These are phyloP conservation scores for Cettia cetti DNA, from an alignment of 2,113 vertebrate species.

Conservation along the genomic window DNA sequence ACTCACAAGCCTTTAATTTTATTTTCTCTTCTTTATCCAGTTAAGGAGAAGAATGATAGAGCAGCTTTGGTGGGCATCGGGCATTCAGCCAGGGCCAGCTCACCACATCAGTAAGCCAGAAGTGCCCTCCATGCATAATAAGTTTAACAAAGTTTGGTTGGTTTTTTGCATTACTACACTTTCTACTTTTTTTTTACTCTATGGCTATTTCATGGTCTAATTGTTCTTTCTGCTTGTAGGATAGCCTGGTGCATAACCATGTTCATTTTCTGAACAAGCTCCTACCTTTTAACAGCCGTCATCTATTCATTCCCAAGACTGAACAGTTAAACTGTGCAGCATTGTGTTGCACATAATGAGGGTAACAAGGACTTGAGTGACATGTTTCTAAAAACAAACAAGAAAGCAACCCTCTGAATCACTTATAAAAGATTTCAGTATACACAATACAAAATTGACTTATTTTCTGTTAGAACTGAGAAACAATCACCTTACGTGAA, in stretches of 20 bases:
- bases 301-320: neutral
- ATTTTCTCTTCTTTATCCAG: neutral
- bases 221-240: neutral
- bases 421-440: neutral
- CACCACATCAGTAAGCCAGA: neutral
- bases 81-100: neutral
- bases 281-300: neutral
- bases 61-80: neutral
- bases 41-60: neutral
- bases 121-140: neutral
- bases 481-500: neutral
- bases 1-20: neutral
- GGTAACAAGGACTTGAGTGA: neutral
- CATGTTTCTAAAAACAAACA: neutral
- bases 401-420: neutral
- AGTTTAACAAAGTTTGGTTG: neutral
- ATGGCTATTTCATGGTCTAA: neutral
- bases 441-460: neutral
- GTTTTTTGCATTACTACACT: neutral
- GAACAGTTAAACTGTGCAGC: neutral
- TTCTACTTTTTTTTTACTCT: neutral
- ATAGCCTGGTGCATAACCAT: neutral
- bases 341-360: neutral
- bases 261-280: neutral
- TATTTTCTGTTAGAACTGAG: neutral